A percentile compares a stretch with the other conserved stretches of the same genome.
phyloP scores from a whole-genome alignment of 2,888 invertebrate genomes.

The Vanessa cardui region DNA sequence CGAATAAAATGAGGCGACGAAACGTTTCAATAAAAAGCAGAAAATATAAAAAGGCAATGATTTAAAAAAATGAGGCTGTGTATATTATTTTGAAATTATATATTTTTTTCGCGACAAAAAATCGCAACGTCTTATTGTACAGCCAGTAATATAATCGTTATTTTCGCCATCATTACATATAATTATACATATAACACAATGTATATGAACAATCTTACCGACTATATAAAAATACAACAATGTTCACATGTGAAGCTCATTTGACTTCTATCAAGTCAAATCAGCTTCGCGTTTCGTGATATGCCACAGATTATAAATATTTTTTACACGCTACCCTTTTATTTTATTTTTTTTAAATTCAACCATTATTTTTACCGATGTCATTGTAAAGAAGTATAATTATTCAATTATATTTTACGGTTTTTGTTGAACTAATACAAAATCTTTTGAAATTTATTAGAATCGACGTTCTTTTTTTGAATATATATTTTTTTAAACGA shows the following conservation, averaged over 20 bases:
- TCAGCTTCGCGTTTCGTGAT: conserved; percentile 64
- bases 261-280: conserved; percentile 52
- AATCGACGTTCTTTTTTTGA: no score
- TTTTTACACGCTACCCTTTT: conserved; percentile 59
- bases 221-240: conserved; percentile 80
- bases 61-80: conserved; percentile 19
- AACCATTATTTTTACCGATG: conserved; percentile 25
- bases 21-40: conserved; percentile 25
- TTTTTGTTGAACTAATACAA: background rate
- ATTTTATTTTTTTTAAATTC: conserved; percentile 16
- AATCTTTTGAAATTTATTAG: background rate
- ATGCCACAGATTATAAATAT: conserved; percentile 68
- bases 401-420: no score
- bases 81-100: conserved; percentile 11
- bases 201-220: conserved; percentile 68
- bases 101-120: conserved; percentile 30
- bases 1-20: conserved; percentile 53
- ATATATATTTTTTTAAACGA: conserved; percentile 21
- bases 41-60: conserved; percentile 23
- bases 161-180: conserved; percentile 21
- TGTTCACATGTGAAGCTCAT: conserved; percentile 56
- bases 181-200: conserved; percentile 49
- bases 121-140: conserved; percentile 21
- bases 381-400: background rate
- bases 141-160: conserved; percentile 30